Evolutionary conservation across 2,797 vertebrate species (phyloP), one percentile per base, ranked within the genome.

Genomic region (Mionectes olivaceus): DNA sequence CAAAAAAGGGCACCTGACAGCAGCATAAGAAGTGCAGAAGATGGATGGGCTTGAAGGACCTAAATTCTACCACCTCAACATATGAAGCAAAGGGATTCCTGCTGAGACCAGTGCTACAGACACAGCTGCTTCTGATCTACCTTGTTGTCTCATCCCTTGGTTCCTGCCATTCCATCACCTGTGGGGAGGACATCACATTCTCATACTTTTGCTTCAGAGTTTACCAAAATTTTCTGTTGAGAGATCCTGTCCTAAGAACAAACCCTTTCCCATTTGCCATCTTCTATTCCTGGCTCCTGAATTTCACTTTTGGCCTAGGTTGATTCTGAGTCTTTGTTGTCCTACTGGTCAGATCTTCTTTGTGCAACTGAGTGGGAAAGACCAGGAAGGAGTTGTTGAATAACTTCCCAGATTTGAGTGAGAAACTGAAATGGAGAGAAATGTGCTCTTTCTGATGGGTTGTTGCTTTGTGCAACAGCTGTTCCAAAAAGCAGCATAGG

Each of bases 51-150:
- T 74, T 44, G 76, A 77, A 49, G 47, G n/a, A 19, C 25, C 21
- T 1, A 2, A 16, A 21, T 53, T 22, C 10, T 43, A 5, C 3
- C 22, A 15, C 18, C 19, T 13, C 18, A 39, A 1, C 25, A 3
- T 1, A 7, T 0, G 19, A 59, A 59, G 4, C 16, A 2, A n/a
- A 75, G 74, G 28, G 17, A 9, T 78, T 64, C 8, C 80, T 53
- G 53, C 21, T 57, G 74, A 35, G 77, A 39, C 23, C 41, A 49
- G 43, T 47, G 24, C n/a, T 90, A 57, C 76, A 43, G 76, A 30
- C 65, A 43, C 50, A 76, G 55, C 39, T 69, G 75, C 77, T 67
- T 46, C 39, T 64, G 64, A 0, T 10, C 30, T 32, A 8, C 65
- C 49, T 60, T n/a, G 32, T 57, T 68, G 39, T n/a, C 69, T 47